Evolutionary conservation across 2,888 invertebrate genomes (phyloP), one percentile per base, ranked within the genome.

Genomic region (Mechanitis mazaeus): DNA sequence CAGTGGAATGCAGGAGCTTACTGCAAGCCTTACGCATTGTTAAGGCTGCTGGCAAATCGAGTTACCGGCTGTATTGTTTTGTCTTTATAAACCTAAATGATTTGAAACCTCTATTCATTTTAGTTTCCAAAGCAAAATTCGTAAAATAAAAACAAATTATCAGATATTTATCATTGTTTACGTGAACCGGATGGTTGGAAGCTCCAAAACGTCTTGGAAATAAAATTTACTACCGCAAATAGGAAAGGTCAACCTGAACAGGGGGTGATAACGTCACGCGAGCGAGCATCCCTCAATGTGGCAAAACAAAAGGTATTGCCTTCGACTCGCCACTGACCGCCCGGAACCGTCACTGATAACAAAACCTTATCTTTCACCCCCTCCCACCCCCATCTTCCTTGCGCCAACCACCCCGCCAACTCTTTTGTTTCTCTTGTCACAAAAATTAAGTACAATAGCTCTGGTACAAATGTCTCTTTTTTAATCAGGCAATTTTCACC

Each of bases 401-500:
- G 69, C 73, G 69, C 71, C 74, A 64, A 64, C 77, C 80, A 77
- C 80, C 80, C 82, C 71, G 78, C 82, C 85, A 89, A 88, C 88
- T 89, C 88, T 89, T 87, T 89, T 89, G 90, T 90, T 89, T 89
- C 87, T 87, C 88, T 89, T 88, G 89, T 89, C 90, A 86, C 89
- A 88, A 88, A 90, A 90, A 90, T 90, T 90, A 90, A 88, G 85
- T 87, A 87, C 87, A 88, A 87, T 87, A 85, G 84, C 86, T 84
- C 76, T 75, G 86, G 87, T 87, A 89, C 89, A 89, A 89, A 89
- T 88, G 87, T 87, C 86, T 87, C 87, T 84, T 87, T 88, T 89
- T 89, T 87, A 89, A 87, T 82, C 84, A 85, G 82, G 87, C 87
- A 89, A 89, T 89, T 89, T 89, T 84, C 87, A 88, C 89, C 87